Evolutionary conservation across 2,888 invertebrate species (phyloP).

Genomic region (Dermolepida albohirtum): DNA sequence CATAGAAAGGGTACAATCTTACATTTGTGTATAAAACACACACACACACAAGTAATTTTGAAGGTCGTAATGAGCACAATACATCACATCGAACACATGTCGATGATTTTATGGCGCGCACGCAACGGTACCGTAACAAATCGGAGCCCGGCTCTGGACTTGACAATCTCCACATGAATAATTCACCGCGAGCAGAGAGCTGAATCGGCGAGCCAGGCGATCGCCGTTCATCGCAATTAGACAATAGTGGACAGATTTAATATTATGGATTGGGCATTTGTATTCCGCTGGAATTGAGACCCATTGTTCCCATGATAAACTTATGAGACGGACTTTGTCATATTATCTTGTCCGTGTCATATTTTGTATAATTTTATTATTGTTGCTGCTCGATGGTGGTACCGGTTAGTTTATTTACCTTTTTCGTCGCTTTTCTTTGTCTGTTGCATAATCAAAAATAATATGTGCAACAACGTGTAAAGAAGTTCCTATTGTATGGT

Average conservation of each 20-base stretch:
- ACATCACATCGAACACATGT: slow-evolving; percentile 54
- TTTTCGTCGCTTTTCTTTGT: background rate
- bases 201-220: slow-evolving; percentile 56
- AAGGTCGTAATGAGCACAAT: slow-evolving; percentile 46
- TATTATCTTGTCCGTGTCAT: slow-evolving; percentile 60
- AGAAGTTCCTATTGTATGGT: too few species aligned
- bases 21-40: too few species aligned
- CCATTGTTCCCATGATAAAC: slow-evolving; percentile 61
- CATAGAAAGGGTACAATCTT: too few species aligned
- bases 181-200: slow-evolving; percentile 53
- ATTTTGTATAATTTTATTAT: slow-evolving; percentile 49
- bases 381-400: slow-evolving; percentile 4
- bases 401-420: background rate
- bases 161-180: slow-evolving; percentile 57
- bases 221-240: slow-evolving; percentile 62
- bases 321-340: slow-evolving; percentile 61
- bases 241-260: slow-evolving; percentile 63
- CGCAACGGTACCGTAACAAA: slow-evolving; percentile 53
- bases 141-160: slow-evolving; percentile 55
- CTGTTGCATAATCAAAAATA: background rate
- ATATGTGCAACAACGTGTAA: too few species aligned
- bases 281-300: slow-evolving; percentile 61
- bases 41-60: background rate
- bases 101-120: slow-evolving; percentile 53
- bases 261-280: slow-evolving; percentile 63